Percentiles rank a stretch among this genome's conserved stretches.
Conservation (phyloP, 2,888 invertebrate genomes). For the Herminia tarsipennalis region DNA sequence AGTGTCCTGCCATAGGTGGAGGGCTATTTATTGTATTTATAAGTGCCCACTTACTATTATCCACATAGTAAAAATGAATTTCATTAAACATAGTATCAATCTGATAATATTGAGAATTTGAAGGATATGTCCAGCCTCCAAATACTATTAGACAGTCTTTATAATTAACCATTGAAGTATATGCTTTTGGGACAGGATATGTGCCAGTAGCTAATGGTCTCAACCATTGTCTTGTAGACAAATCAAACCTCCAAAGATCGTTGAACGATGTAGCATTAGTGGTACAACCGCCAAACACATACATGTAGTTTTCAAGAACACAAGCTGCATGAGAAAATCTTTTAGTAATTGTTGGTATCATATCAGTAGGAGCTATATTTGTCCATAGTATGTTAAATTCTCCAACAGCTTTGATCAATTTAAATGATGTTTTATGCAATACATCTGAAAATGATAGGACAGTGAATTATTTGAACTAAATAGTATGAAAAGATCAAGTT, state of each 20-base stretch:
- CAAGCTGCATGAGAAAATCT: constrained; percentile 97
- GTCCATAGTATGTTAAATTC: constrained; percentile 92
- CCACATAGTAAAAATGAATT: constrained; percentile 94
- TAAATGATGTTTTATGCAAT: constrained; percentile 89
- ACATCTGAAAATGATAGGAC: constrained; percentile 88
- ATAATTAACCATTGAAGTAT: constrained; percentile 96
- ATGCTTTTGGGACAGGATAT: constrained; percentile 98
- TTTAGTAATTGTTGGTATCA: constrained; percentile 92
- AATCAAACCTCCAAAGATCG: constrained; percentile 97
- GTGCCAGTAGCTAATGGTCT: constrained; percentile 92
- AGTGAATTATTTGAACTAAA: too few relatives aligned
- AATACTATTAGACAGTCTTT: constrained; percentile 94
- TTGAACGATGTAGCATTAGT: constrained; percentile 97
- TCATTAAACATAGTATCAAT: constrained; percentile 96
- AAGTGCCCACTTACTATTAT: constrained; percentile 91
- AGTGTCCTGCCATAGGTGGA: constrained; percentile 96
- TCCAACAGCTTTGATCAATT: constrained; percentile 90
- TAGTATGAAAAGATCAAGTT: too few relatives aligned
- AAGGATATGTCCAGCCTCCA: constrained; percentile 98
- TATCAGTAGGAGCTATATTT: constrained; percentile 84
- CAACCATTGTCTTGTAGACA: constrained; percentile 94
- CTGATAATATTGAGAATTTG: constrained; percentile 93
- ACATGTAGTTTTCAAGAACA: constrained; percentile 94
- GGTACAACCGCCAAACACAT: constrained; percentile 98
- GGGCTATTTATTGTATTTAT: constrained; percentile 89